Conservation (phyloP, 2,888 invertebrate species). For the Listrodromus nycthemerus region DNA sequence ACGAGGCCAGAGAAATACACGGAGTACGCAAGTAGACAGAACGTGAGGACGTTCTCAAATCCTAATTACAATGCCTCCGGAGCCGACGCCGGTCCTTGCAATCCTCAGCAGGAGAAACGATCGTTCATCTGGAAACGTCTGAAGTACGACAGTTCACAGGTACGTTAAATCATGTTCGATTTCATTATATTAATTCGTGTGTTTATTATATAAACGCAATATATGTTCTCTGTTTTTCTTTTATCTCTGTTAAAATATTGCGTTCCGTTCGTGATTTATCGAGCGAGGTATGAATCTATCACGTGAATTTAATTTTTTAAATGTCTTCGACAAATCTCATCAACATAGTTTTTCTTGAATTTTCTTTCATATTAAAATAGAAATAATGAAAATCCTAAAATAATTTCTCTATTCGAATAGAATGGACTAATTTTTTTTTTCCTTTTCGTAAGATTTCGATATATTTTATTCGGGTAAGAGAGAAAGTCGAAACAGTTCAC, state of each 20-base stretch:
- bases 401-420: neutral
- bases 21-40: conserved; percentile 87
- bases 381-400: too few relatives aligned
- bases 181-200: conserved; percentile 19
- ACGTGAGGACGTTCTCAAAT: conserved; percentile 94
- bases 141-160: conserved; percentile 92
- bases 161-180: conserved; percentile 78
- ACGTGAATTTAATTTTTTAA: neutral
- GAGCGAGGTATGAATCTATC: conserved; percentile 52
- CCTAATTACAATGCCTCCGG: conserved; percentile 92
- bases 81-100: conserved; percentile 84
- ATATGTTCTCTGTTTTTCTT: conserved; percentile 62
- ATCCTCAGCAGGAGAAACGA: conserved; percentile 85
- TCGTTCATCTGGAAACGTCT: conserved; percentile 90
- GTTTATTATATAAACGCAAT: conserved; percentile 7
- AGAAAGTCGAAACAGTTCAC: neutral
- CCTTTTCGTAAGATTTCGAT: too few relatives aligned
- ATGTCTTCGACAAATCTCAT: too few relatives aligned
- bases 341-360: too few relatives aligned
- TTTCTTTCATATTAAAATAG: too few relatives aligned
- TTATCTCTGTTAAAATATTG: conserved; percentile 53
- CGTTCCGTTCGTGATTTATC: conserved; percentile 39
- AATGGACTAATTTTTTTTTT: neutral
- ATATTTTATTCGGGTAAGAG: neutral
- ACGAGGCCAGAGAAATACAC: conserved; percentile 85